Percentiles rank a stretch among this genome's conserved stretches.
Conservation (phyloP, 1,140 invertebrate species). For the Vanessa tameamea region DNA sequence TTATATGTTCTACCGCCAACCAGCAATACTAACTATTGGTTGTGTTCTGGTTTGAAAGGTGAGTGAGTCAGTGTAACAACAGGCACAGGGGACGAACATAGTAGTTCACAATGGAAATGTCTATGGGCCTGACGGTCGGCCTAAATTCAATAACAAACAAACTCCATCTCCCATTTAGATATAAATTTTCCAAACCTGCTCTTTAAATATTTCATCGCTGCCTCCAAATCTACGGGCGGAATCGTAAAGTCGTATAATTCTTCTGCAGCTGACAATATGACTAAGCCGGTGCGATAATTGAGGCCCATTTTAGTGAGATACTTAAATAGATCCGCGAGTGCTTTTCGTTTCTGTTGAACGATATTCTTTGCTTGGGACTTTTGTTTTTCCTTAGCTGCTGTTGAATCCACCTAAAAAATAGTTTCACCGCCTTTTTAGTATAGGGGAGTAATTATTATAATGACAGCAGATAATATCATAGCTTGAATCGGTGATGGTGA, state of each 20-base stretch:
- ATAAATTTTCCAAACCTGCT: conserved; percentile 57
- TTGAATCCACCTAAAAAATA: conserved; percentile 80
- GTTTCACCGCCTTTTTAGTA: too few relatives aligned
- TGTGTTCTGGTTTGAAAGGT: too few relatives aligned
- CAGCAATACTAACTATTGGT: too few relatives aligned
- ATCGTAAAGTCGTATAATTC: conserved; percentile 79
- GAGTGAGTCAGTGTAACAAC: too few relatives aligned
- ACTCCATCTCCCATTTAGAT: background rate
- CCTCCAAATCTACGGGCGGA: conserved; percentile 83
- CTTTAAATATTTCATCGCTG: conserved; percentile 77
- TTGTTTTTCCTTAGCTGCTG: conserved; percentile 87
- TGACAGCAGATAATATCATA: too few relatives aligned
- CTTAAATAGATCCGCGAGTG: conserved; percentile 92
- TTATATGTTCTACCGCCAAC: too few relatives aligned
- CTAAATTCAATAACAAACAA: too few relatives aligned
- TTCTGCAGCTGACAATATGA: conserved; percentile 72
- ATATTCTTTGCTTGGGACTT: conserved; percentile 90
- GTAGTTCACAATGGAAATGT: too few relatives aligned
- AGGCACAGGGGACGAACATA: too few relatives aligned
- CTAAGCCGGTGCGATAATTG: conserved; percentile 89
- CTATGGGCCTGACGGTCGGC: too few relatives aligned
- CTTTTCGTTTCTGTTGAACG: conserved; percentile 91
- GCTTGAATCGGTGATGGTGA: too few relatives aligned
- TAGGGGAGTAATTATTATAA: too few relatives aligned
- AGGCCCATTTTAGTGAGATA: conserved; percentile 86